Evolutionary conservation across 35 echinoderm and acorn worm genomes (phyloP).

Genomic region (Apostichopus parvimensis): DNA sequence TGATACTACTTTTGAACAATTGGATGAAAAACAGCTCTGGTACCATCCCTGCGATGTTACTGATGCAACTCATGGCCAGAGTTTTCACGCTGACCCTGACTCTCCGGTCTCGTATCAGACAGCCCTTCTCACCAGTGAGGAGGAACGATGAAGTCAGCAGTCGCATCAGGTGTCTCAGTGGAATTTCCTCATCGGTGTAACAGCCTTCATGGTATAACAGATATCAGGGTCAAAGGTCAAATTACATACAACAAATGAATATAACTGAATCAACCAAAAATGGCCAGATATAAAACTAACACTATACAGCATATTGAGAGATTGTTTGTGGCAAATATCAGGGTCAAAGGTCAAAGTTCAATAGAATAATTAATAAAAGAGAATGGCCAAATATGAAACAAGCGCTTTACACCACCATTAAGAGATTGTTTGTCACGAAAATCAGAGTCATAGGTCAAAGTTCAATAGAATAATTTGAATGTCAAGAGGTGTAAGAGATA

Average conservation of each 20-base stretch:
- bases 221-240: background rate
- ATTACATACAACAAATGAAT: background rate
- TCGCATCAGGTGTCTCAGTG: slow-evolving; percentile 72
- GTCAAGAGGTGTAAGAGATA: too few relatives aligned
- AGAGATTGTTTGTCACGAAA: too few relatives aligned
- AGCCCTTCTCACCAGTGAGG: slow-evolving; percentile 76
- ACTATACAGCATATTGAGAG: too few relatives aligned
- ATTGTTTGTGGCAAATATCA: too few relatives aligned
- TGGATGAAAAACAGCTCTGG: slow-evolving; percentile 79
- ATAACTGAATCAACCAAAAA: background rate
- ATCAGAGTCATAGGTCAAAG: too few relatives aligned
- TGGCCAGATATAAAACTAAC: too few relatives aligned
- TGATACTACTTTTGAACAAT: slow-evolving; percentile 70
- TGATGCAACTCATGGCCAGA: slow-evolving; percentile 77
- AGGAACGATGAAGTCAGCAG: slow-evolving; percentile 83
- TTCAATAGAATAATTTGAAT: too few relatives aligned
- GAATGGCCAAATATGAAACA: too few relatives aligned
- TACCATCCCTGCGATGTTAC: slow-evolving; percentile 68
- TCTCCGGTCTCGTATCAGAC: slow-evolving; percentile 69
- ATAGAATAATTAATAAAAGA: too few relatives aligned
- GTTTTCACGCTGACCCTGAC: slow-evolving; percentile 89
- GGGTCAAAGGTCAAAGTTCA: too few relatives aligned
- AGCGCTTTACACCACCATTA: too few relatives aligned
- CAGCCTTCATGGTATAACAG: slow-evolving; percentile 55
- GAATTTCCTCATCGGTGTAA: slow-evolving; percentile 88